Percentiles rank a stretch among this genome's conserved stretches.
These are phyloP conservation scores for Phylloscopus collybita DNA, from an alignment of 2,797 vertebrate species.

Conservation along the genomic window DNA sequence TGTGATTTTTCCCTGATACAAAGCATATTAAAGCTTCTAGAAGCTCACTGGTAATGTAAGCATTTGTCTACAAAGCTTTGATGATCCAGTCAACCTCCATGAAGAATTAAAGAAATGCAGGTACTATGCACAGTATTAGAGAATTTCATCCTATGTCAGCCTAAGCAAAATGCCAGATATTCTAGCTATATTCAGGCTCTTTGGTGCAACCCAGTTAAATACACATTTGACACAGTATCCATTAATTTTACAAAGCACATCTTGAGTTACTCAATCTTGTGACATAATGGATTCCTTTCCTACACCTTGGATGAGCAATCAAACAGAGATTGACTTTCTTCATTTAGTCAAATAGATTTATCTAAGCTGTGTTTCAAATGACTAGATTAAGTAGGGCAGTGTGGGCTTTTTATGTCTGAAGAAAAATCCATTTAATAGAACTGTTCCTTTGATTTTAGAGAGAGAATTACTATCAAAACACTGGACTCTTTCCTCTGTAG, in stretches of 20 bases:
- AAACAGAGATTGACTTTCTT: slow-evolving; percentile 52
- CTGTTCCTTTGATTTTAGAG: slow-evolving; percentile 60
- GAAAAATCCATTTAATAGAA: slow-evolving; percentile 51
- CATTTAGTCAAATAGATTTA: slow-evolving; percentile 71
- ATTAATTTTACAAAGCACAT: slow-evolving; percentile 60
- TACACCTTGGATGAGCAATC: slow-evolving; percentile 65
- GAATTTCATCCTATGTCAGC: background rate
- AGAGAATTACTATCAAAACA: slow-evolving; percentile 54
- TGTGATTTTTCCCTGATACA: background rate
- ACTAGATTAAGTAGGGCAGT: slow-evolving; percentile 56
- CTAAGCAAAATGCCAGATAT: background rate
- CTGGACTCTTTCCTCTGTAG: background rate
- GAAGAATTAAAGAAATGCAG: background rate
- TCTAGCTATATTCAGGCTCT: background rate
- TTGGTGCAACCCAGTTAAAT: slow-evolving; percentile 26
- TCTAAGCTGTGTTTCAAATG: slow-evolving; percentile 57
- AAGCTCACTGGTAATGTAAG: background rate
- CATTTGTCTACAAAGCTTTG: background rate
- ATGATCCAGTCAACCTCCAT: background rate
- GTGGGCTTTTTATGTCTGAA: slow-evolving; percentile 43
- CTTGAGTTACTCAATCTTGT: slow-evolving; percentile 48
- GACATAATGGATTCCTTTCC: slow-evolving; percentile 64
- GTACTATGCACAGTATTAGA: background rate
- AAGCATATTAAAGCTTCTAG: background rate
- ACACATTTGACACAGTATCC: slow-evolving; percentile 6